Evolutionary conservation across 2,888 invertebrate species (phyloP), one percentile per base, ranked within the genome.

Genomic region (Rhagonycha fulva): DNA sequence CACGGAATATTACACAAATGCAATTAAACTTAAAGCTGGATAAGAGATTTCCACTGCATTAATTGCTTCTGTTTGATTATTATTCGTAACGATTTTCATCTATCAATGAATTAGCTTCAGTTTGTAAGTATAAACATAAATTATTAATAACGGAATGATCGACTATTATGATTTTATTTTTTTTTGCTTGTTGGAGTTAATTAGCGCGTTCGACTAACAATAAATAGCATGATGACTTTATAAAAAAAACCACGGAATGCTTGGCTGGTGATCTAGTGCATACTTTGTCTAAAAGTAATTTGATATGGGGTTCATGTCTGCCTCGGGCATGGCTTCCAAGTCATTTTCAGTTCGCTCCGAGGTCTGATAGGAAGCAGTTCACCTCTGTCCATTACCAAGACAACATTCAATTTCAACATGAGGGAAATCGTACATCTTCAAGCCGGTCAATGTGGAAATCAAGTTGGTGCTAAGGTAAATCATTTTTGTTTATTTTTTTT

Each of bases 341-440:
- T 66, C 68, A 63, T 70, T 75, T 69, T 72, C 77, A 75, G 75
- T 78, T 73, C 30, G 76, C 77, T 76, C 66, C 76, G 73, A 74
- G 73, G 73, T 70, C 67, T 71, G 76, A 70, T 74, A 74, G 68
- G 32, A 71, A 69, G 69, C 80, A 77, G 78, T 78, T 69, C 75
- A 73, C 30, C 67, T 66, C 68, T 61, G 67, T 61, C 63, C 72
- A 74, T 62, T 71, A 74, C 30, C 68, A 72, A 63, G 47, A 63
- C 47, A 28, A 71, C 75, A 19, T 61, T 28, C 26, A 24, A 68
- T 47, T 61, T 62, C 82, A 89, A 85, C 82, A 96, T 96, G 96
- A 93, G 96, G 90, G 96, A 96, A 93, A 96, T 96, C 85, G 95
- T 96, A 82, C 96, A 96, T 89, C 90, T 96, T 80, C 96, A 96